Conservation (phyloP, 1,140 invertebrate genomes). For the Lethrus apterus region DNA sequence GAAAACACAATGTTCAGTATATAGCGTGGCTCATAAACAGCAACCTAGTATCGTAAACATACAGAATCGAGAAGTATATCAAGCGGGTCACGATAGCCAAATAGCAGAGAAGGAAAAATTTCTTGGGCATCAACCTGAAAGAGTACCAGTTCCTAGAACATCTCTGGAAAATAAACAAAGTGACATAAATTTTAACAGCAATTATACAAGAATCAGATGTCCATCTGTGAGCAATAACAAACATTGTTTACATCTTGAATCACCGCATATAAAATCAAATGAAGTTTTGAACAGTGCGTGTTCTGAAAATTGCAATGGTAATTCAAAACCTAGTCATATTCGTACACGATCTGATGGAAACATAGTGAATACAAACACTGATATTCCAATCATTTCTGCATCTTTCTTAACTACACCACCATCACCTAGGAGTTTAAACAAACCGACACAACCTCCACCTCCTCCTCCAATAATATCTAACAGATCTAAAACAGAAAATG, state of each 20-base stretch:
- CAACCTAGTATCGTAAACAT: conserved; percentile 37
- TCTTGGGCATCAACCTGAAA: conserved; percentile 27
- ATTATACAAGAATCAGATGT: conserved; percentile 4
- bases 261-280: conserved; percentile 23
- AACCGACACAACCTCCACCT: conserved; percentile 38
- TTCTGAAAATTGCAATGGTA: conserved; percentile 11
- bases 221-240: conserved; percentile 17
- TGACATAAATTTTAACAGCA: conserved; percentile 27
- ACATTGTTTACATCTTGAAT: conserved; percentile 20
- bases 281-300: conserved; percentile 19
- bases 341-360: conserved; percentile 38
- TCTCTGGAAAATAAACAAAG: conserved; percentile 23
- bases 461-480: conserved; percentile 31
- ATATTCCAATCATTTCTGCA: conserved; percentile 1
- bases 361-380: conserved; percentile 24
- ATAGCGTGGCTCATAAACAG: conserved; percentile 34
- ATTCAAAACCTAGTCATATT: conserved; percentile 28
- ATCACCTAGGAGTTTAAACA: conserved; percentile 33
- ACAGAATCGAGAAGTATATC: conserved; percentile 25
- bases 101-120: conserved; percentile 38
- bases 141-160: conserved; percentile 1
- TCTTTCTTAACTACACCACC: conserved; percentile 23
- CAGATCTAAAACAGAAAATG: conserved; percentile 23
- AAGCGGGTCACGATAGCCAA: conserved; percentile 36
- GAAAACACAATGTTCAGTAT: conserved; percentile 40